Percentiles rank a stretch among this genome's conserved stretches.
phyloP scores from a whole-genome alignment of 53 echinoderm and acorn worm species.

The Zoroaster sp. region DNA sequence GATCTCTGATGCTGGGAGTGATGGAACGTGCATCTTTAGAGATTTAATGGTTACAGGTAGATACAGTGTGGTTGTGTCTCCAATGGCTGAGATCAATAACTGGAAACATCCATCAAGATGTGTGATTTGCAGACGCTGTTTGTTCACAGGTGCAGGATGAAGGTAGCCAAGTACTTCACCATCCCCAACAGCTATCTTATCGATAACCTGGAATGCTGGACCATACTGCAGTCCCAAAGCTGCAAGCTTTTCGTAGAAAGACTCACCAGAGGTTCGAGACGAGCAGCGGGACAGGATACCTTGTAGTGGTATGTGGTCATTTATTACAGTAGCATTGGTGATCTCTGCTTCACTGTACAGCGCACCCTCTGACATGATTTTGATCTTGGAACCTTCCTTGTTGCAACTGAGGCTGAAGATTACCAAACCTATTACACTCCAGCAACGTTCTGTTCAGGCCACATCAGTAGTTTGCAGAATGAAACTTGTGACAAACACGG shows the following conservation, averaged over 20 bases:
- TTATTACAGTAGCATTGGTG: constrained; percentile 26
- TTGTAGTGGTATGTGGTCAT: constrained; percentile 12
- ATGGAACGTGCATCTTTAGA: constrained; percentile 73
- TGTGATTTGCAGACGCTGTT: constrained; percentile 71
- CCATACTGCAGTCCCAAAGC: too few species aligned
- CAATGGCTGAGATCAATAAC: constrained; percentile 53
- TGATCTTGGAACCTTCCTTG: constrained; percentile 47
- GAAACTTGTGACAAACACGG: constrained; percentile 45
- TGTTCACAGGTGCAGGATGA: constrained; percentile 43
- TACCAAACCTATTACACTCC: not conserved
- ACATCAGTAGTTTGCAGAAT: constrained; percentile 53
- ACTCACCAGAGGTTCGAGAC: constrained; percentile 69
- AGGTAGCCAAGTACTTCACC: constrained; percentile 69
- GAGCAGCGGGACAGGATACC: constrained; percentile 57
- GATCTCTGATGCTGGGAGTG: constrained; percentile 60
- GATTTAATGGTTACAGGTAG: constrained; percentile 59
- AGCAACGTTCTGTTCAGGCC: constrained; percentile 44
- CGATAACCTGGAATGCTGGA: too few species aligned
- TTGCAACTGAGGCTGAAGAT: constrained; percentile 54
- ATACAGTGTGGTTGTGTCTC: constrained; percentile 68
- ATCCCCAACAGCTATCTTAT: constrained; percentile 70
- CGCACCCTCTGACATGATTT: constrained; percentile 51
- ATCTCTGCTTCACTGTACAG: constrained; percentile 1
- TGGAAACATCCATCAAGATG: constrained; percentile 85
- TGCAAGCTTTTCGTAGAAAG: too few species aligned